A percentile compares a stretch with the other conserved stretches of the same genome.
These are phyloP conservation scores for Liopterus haemorrhoidalis DNA, from an alignment of 2,888 invertebrate species.

Conservation along the genomic window DNA sequence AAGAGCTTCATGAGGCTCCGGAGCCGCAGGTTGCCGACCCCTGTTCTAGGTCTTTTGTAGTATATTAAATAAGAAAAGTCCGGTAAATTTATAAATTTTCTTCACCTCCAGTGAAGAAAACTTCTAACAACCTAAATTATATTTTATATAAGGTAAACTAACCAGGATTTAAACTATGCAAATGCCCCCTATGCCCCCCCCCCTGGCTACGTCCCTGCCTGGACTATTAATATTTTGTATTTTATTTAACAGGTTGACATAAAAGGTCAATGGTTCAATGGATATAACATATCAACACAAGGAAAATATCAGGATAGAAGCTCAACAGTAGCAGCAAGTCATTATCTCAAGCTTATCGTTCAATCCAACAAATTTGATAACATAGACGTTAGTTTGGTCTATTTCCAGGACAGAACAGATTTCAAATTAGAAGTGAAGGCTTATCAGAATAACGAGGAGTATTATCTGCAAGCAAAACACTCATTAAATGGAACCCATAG, in stretches of 20 bases:
- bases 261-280: slow-evolving; percentile 74
- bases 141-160: too few species aligned
- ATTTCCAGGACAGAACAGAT: slow-evolving; percentile 63
- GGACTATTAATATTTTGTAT: slow-evolving; percentile 26
- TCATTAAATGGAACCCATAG: slow-evolving; percentile 54
- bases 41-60: too few species aligned
- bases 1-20: too few species aligned
- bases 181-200: too few species aligned
- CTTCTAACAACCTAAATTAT: too few species aligned
- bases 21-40: too few species aligned
- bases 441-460: slow-evolving; percentile 61
- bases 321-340: slow-evolving; percentile 56
- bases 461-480: slow-evolving; percentile 60
- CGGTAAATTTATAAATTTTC: too few species aligned
- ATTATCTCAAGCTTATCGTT: slow-evolving; percentile 62
- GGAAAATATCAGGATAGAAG: slow-evolving; percentile 73
- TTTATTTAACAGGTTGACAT: too few species aligned
- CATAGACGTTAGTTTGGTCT: slow-evolving; percentile 58
- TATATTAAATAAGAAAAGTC: too few species aligned
- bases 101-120: too few species aligned
- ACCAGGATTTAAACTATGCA: too few species aligned
- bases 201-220: too few species aligned
- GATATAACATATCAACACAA: slow-evolving; percentile 61
- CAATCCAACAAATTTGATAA: slow-evolving; percentile 70
- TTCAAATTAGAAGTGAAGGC: slow-evolving; percentile 61